These are phyloP conservation scores for Acinonyx jubatus DNA, from an alignment of 2,113 vertebrate genomes.

Conservation along the genomic window DNA sequence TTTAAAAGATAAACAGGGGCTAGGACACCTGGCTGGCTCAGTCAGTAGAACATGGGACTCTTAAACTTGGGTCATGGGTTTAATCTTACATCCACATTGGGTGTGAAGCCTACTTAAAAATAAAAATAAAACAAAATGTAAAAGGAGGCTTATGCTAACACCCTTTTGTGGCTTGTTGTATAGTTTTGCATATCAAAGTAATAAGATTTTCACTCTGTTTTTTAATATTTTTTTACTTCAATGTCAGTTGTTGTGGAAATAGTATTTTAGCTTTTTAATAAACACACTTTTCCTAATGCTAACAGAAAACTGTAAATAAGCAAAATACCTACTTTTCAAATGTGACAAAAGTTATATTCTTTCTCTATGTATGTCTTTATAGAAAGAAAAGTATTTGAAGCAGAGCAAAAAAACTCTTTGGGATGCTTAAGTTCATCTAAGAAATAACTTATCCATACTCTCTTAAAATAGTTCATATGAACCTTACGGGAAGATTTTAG, in stretches of 20 bases:
- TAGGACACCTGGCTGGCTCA: not conserved
- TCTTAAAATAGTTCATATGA: constrained; percentile 47
- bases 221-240: not conserved
- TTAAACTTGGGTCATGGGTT: not conserved
- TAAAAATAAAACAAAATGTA: not conserved
- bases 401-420: not conserved
- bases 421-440: not conserved
- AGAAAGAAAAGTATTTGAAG: constrained; percentile 14
- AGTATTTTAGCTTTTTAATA: constrained; percentile 17
- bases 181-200: not conserved
- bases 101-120: too few relatives aligned
- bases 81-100: not conserved
- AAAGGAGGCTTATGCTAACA: not conserved
- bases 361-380: not conserved
- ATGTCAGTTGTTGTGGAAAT: not conserved
- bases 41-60: not conserved
- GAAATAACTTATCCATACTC: not conserved
- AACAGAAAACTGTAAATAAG: constrained; percentile 19
- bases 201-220: not conserved
- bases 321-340: not conserved
- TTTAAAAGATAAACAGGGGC: not conserved
- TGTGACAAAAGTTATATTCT: not conserved
- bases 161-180: not conserved
- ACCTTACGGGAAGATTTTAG: constrained; percentile 8
- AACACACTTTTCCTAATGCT: not conserved